Evolutionary conservation across 2,113 vertebrate genomes (phyloP).

Genomic region (Brachyhypopomus gauderio): DNA sequence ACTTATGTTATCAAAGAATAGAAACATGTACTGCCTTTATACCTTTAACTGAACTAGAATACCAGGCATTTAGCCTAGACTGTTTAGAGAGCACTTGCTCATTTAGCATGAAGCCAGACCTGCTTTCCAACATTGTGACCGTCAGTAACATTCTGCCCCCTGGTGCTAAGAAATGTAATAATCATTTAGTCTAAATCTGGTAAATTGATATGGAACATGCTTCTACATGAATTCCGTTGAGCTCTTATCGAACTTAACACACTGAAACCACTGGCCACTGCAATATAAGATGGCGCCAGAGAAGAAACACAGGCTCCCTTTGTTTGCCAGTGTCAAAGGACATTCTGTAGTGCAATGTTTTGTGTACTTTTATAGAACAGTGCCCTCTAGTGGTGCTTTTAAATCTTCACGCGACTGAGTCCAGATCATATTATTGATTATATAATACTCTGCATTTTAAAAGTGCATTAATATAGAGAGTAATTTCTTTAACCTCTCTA

Average conservation of each 20-base stretch:
- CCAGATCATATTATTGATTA: neutral
- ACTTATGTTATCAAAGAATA: too few species aligned
- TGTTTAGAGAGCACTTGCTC: neutral
- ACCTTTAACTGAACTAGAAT: too few species aligned
- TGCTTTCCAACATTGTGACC: neutral
- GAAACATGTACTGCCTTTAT: too few species aligned
- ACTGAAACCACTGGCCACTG: neutral
- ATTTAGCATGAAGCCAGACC: neutral
- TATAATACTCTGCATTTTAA: conserved; percentile 12
- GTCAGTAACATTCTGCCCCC: neutral
- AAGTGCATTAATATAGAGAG: neutral
- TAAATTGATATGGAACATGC: neutral
- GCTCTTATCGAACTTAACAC: neutral
- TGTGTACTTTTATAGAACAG: conserved; percentile 57
- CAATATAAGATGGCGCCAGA: conserved; percentile 63
- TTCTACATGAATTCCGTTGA: neutral
- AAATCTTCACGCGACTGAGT: conserved; percentile 7
- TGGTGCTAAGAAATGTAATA: neutral
- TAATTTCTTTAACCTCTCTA: neutral
- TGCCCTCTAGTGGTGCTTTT: conserved; percentile 67
- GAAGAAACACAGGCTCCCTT: conserved; percentile 44
- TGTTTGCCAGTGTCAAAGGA: conserved; percentile 21
- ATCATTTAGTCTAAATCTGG: neutral
- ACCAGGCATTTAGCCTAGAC: neutral
- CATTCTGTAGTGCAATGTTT: conserved; percentile 27